Conservation (phyloP, 2,113 vertebrate genomes). For the Pyxicephalus adspersus region DNA sequence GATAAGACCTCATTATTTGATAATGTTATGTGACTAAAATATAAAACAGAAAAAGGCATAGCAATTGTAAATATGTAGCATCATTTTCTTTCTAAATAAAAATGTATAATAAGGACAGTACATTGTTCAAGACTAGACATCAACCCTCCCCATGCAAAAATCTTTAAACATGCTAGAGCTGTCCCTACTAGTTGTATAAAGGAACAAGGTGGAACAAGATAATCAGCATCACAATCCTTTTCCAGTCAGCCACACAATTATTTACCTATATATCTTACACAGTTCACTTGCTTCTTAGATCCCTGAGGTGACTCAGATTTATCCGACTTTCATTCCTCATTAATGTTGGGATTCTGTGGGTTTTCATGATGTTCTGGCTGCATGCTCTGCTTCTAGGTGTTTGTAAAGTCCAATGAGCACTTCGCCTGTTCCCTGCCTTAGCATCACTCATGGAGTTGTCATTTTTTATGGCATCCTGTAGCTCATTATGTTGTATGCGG, state of each 20-base stretch:
- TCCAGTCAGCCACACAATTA: slow-evolving; percentile 22
- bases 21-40: no score
- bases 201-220: slow-evolving; percentile 13
- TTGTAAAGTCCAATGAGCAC: slow-evolving; percentile 52
- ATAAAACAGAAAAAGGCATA: no score
- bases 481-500: slow-evolving; percentile 40
- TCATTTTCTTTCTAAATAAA: background rate
- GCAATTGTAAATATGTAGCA: no score
- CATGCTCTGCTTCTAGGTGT: slow-evolving; percentile 40
- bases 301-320: slow-evolving; percentile 32
- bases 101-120: background rate
- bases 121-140: background rate
- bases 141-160: background rate
- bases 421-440: slow-evolving; percentile 28
- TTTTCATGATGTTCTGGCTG: slow-evolving; percentile 32
- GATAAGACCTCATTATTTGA: no score
- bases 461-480: slow-evolving; percentile 38
- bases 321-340: slow-evolving; percentile 31
- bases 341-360: slow-evolving; percentile 40
- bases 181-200: background rate
- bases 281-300: slow-evolving; percentile 25
- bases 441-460: slow-evolving; percentile 37
- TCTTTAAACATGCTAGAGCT: background rate
- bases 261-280: slow-evolving; percentile 32
- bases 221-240: slow-evolving; percentile 24